These are phyloP conservation scores for Cephus spinipes DNA, from an alignment of 2,888 invertebrate genomes.

Conservation along the genomic window DNA sequence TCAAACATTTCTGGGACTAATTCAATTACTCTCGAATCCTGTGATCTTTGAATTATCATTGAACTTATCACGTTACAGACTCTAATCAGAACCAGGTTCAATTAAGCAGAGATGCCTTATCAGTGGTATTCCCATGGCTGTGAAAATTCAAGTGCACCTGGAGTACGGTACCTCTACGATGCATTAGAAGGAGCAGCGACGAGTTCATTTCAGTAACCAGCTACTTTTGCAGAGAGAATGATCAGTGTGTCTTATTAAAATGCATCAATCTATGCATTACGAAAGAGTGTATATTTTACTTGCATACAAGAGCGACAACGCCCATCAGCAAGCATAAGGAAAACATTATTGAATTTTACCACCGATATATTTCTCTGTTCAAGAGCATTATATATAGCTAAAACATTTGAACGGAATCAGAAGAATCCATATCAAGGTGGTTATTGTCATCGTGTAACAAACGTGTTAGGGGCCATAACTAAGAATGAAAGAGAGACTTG, in stretches of 20 bases:
- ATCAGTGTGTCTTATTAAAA: not conserved
- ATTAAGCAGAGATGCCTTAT: not conserved
- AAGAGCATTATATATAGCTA: not conserved
- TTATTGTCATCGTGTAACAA: constrained; percentile 1
- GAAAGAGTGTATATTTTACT: not conserved
- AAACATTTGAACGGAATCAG: not conserved
- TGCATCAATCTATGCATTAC: not conserved
- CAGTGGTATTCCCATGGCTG: not conserved
- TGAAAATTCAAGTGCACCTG: not conserved
- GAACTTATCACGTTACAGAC: too few species aligned
- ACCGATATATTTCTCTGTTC: not conserved
- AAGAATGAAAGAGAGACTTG: not conserved
- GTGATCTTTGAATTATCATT: too few species aligned
- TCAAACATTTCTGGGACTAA: too few species aligned
- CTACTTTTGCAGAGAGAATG: not conserved
- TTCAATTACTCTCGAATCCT: too few species aligned
- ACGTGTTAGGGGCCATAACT: not conserved
- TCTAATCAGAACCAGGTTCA: not conserved
- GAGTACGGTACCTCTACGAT: not conserved
- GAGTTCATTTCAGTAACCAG: not conserved
- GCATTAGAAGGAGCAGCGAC: not conserved
- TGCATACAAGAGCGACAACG: not conserved
- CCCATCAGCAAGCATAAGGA: not conserved
- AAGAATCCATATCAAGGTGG: not conserved
- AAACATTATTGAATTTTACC: not conserved